Evolutionary conservation across 2,888 invertebrate genomes (phyloP).

Genomic region (Cheilosia vernalis): DNA sequence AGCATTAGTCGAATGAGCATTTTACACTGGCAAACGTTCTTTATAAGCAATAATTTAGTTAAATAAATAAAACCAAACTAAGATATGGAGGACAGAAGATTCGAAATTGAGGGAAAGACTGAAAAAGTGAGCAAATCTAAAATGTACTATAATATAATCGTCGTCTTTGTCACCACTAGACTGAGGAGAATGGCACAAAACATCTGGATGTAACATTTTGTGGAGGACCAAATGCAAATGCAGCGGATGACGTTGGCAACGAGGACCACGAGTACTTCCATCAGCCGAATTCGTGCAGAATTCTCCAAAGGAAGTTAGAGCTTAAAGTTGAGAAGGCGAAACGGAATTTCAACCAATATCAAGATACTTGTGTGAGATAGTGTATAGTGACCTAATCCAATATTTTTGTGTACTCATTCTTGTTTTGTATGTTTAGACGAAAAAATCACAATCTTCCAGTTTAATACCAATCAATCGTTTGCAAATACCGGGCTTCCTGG

Average conservation of each 20-base stretch:
- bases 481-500: constrained; percentile 82
- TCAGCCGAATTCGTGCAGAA: constrained; percentile 82
- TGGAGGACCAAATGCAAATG: constrained; percentile 35
- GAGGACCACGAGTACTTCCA: constrained; percentile 66
- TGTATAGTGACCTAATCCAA: not conserved
- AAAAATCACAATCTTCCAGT: constrained; percentile 81
- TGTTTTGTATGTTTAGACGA: constrained; percentile 49
- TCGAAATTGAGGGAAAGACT: constrained; percentile 21
- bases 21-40: too few relatives aligned
- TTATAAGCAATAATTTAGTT: not conserved
- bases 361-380: constrained; percentile 79
- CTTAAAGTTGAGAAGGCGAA: constrained; percentile 83
- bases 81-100: constrained; percentile 25
- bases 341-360: constrained; percentile 82
- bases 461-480: constrained; percentile 83
- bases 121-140: constrained; percentile 30
- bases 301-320: constrained; percentile 83
- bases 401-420: constrained; percentile 39
- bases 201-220: constrained; percentile 57
- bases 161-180: not conserved
- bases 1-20: not conserved
- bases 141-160: not conserved
- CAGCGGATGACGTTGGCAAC: constrained; percentile 8
- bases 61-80: not conserved
- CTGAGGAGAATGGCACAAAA: constrained; percentile 27